A percentile compares a stretch with the other conserved stretches of the same genome.
phyloP scores from a whole-genome alignment of 2,797 vertebrate genomes.

The Micromesistius poutassou region DNA sequence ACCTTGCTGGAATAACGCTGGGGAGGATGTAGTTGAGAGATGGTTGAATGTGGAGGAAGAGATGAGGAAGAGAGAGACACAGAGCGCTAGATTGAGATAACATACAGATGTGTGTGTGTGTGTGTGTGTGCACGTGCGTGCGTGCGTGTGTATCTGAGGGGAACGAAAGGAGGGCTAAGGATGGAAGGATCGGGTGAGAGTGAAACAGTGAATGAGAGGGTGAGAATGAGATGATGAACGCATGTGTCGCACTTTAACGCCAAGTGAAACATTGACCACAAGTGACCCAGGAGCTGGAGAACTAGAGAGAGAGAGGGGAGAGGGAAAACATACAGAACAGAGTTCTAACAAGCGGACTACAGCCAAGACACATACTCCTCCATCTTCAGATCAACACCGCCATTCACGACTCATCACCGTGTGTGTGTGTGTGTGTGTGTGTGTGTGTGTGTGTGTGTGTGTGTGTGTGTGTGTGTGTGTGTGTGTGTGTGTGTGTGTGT shows the following conservation, averaged over 20 bases:
- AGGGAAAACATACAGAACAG: slow-evolving; percentile 9
- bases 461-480: slow-evolving; percentile 19
- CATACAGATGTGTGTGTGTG: neutral
- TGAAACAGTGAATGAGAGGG: slow-evolving; percentile 28
- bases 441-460: slow-evolving; percentile 21
- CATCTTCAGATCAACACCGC: slow-evolving; percentile 26
- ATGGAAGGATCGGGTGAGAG: neutral
- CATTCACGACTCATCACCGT: slow-evolving; percentile 30
- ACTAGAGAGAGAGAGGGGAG: slow-evolving; percentile 20
- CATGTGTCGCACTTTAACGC: neutral
- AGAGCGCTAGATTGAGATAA: neutral
- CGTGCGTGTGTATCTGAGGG: neutral
- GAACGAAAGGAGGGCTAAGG: neutral
- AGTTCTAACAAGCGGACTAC: slow-evolving; percentile 14
- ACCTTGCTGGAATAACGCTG: neutral
- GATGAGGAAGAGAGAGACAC: neutral
- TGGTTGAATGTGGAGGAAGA: neutral
- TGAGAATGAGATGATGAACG: slow-evolving; percentile 50
- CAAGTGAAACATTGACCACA: neutral
- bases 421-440: slow-evolving; percentile 18
- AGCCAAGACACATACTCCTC: slow-evolving; percentile 30
- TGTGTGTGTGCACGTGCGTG: neutral
- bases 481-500: slow-evolving; percentile 19
- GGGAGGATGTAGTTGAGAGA: neutral
- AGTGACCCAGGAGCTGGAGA: slow-evolving; percentile 6